Evolutionary conservation across 2,113 vertebrate species (phyloP).

Genomic region (Phalacrocorax carbo): DNA sequence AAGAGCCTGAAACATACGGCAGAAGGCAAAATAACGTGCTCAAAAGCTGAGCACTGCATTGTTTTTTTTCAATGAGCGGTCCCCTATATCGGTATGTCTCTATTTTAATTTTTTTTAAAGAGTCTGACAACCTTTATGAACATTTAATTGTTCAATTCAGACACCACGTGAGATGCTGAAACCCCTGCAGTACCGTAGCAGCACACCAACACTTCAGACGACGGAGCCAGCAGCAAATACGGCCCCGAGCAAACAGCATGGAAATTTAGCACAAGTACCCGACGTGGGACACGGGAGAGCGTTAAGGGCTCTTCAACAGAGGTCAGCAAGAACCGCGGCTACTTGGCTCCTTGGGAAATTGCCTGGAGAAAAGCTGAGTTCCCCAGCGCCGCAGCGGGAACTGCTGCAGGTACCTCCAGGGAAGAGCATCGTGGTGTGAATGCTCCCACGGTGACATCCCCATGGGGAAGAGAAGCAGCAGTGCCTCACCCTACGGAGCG

Average conservation of each 20-base stretch:
- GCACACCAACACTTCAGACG: background rate
- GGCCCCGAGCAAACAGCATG: background rate
- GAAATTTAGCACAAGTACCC: background rate
- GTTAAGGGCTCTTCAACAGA: background rate
- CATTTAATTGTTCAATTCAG: background rate
- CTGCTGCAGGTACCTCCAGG: background rate
- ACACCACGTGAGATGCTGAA: background rate
- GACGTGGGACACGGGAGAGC: fast-evolving
- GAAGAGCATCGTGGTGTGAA: background rate
- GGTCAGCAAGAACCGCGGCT: background rate
- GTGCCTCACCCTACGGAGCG: fast-evolving
- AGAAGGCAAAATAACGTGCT: background rate
- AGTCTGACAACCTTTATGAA: background rate
- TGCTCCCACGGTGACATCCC: fast-evolving
- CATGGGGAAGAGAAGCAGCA: too few relatives aligned
- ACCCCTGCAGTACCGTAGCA: background rate
- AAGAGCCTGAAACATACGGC: background rate
- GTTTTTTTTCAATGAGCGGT: background rate
- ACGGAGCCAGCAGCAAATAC: fast-evolving
- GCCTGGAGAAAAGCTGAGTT: background rate
- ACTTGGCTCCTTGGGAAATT: background rate
- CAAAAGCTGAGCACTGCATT: background rate
- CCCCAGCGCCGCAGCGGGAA: fast-evolving
- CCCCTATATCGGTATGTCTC: background rate
- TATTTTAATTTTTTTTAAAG: background rate